Evolutionary conservation across 2,888 invertebrate genomes (phyloP).

Genomic region (Carterocephalus palaemon): DNA sequence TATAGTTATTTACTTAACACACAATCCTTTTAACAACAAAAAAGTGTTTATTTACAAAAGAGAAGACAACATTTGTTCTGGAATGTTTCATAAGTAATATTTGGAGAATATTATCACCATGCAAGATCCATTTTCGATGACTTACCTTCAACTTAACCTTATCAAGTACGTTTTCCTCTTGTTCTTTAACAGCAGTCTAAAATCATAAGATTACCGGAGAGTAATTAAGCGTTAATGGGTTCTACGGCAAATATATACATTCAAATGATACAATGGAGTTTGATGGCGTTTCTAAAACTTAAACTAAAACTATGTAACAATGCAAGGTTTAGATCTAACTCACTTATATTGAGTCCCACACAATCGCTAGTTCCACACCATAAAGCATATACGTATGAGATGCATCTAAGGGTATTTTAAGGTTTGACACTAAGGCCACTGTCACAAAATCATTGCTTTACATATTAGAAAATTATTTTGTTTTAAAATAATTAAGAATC

Average conservation of each 20-base stretch:
- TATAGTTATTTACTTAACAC: slow-evolving; percentile 54
- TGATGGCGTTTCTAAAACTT: slow-evolving; percentile 8
- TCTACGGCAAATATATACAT: slow-evolving; percentile 16
- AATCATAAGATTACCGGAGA: slow-evolving; percentile 56
- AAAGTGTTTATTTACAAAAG: slow-evolving; percentile 37
- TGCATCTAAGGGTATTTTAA: neutral
- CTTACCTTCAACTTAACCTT: slow-evolving; percentile 73
- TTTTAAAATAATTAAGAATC: no score
- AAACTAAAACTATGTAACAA: no score
- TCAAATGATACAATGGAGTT: slow-evolving; percentile 22
- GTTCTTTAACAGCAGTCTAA: slow-evolving; percentile 65
- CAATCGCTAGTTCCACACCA: neutral
- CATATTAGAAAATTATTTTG: no score
- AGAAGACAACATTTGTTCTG: slow-evolving; percentile 16
- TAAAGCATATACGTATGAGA: neutral
- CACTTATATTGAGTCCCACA: neutral
- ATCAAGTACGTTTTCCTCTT: slow-evolving; percentile 54
- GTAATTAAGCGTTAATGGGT: slow-evolving; percentile 53
- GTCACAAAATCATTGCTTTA: no score
- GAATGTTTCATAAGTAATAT: slow-evolving; percentile 3
- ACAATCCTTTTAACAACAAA: slow-evolving; percentile 41
- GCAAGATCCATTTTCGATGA: slow-evolving; percentile 28
- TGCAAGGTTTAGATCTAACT: no score
- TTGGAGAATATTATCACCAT: slow-evolving; percentile 25
- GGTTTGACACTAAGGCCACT: no score